These are phyloP conservation scores for Diorhabda elongata DNA, from an alignment of 1,140 invertebrate species.

Conservation along the genomic window DNA sequence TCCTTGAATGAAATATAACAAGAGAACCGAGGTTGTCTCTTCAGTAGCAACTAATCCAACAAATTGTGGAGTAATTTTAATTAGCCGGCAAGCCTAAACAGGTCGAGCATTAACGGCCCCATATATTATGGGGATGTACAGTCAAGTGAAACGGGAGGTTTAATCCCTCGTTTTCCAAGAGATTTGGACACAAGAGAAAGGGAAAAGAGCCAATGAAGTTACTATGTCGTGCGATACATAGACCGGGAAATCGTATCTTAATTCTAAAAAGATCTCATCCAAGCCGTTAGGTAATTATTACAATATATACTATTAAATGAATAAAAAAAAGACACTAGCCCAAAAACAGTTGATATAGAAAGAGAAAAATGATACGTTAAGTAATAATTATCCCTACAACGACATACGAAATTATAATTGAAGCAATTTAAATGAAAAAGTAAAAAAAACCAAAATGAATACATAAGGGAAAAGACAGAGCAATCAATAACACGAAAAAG, in stretches of 20 bases:
- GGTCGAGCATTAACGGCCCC: conserved; percentile 20
- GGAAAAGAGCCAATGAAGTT: background rate
- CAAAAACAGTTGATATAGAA: too few species aligned
- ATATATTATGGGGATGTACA: conserved; percentile 20
- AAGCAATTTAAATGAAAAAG: too few species aligned
- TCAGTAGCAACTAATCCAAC: background rate
- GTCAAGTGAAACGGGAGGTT: conserved; percentile 25
- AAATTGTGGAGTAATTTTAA: conserved; percentile 13
- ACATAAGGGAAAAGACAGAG: too few species aligned
- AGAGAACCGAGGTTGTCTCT: background rate
- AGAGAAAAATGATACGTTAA: too few species aligned
- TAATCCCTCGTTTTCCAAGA: conserved; percentile 28
- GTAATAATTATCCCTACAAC: too few species aligned
- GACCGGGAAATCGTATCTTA: background rate
- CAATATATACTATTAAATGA: too few species aligned
- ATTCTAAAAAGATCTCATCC: too few species aligned
- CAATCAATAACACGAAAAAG: too few species aligned
- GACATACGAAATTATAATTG: too few species aligned
- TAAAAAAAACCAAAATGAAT: too few species aligned
- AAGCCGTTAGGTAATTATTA: too few species aligned
- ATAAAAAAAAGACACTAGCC: too few species aligned
- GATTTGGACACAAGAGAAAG: conserved; percentile 25
- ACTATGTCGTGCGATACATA: background rate
- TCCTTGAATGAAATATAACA: background rate
- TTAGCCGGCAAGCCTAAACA: conserved; percentile 8